These are phyloP conservation scores for Galagoides demidoff DNA, from an alignment of 2,797 vertebrate species.

Conservation along the genomic window DNA sequence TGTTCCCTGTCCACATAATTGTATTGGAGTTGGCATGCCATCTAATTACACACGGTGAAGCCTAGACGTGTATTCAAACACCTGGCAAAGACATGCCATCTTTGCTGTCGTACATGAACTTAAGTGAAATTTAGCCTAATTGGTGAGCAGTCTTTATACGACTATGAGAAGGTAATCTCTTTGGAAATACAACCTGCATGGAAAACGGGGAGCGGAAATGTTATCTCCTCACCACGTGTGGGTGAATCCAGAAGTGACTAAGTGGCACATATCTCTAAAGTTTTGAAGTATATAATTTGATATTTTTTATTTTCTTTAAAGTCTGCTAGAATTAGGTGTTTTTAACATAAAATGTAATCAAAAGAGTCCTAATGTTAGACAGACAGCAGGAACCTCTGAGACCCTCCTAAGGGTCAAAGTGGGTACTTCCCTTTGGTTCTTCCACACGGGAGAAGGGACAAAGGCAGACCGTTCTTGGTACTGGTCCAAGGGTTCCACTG, in stretches of 20 bases:
- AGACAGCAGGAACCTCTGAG: no score
- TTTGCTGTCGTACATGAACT: background rate
- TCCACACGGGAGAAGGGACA: no score
- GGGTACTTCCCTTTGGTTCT: no score
- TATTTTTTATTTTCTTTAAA: background rate
- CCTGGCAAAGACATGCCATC: background rate
- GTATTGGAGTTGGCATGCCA: background rate
- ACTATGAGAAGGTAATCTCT: background rate
- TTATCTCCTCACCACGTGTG: background rate
- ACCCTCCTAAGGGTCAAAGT: no score
- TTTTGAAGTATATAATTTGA: background rate
- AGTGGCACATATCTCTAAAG: background rate
- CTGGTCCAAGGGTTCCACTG: no score
- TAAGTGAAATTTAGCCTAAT: background rate
- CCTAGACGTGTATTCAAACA: background rate
- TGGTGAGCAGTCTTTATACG: background rate
- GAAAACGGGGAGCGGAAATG: background rate
- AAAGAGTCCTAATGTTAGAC: background rate
- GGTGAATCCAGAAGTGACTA: background rate
- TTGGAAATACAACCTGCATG: background rate
- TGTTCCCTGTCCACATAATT: background rate
- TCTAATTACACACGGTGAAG: background rate
- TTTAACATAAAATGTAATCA: background rate
- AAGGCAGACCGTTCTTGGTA: no score
- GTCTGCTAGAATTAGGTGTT: background rate